Conservation (phyloP, 2,797 vertebrate species). For the Notolepis coatsorum region DNA sequence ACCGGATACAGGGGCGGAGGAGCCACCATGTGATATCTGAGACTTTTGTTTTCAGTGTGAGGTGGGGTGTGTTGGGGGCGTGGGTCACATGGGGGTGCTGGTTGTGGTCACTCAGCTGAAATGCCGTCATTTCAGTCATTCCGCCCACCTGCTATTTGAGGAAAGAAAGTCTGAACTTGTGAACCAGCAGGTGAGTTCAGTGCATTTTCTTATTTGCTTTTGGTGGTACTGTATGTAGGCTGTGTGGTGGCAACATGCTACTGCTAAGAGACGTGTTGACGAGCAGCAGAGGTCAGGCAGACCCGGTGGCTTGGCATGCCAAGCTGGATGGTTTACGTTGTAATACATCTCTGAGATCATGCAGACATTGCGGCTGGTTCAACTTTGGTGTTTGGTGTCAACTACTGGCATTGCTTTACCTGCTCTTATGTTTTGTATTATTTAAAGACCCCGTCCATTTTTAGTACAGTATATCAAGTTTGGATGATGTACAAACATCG, state of each 20-base stretch:
- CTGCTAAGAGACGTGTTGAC: slow-evolving; percentile 2
- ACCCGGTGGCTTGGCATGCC: background rate
- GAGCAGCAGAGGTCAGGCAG: background rate
- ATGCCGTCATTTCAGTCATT: slow-evolving; percentile 28
- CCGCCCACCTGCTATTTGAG: slow-evolving; percentile 18
- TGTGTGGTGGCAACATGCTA: background rate
- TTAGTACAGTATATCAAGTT: too few relatives aligned
- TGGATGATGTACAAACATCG: too few relatives aligned
- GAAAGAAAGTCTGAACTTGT: slow-evolving; percentile 19
- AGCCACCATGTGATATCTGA: slow-evolving; percentile 49
- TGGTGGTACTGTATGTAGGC: background rate
- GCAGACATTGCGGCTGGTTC: background rate
- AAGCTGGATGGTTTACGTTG: slow-evolving; percentile 8
- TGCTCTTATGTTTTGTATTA: background rate
- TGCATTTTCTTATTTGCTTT: background rate
- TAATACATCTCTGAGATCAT: slow-evolving; percentile 12
- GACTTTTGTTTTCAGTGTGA: slow-evolving; percentile 29
- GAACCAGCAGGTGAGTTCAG: slow-evolving; percentile 32
- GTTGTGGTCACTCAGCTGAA: slow-evolving; percentile 23
- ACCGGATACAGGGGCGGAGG: slow-evolving; percentile 59
- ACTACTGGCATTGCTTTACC: too few relatives aligned
- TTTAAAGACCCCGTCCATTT: background rate
- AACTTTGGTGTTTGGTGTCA: too few relatives aligned
- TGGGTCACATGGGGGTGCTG: slow-evolving; percentile 16
- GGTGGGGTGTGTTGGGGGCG: background rate